Base-by-base conservation (phyloP, 2,113 vertebrate genomes). In the Mustelus asterias region DNA sequence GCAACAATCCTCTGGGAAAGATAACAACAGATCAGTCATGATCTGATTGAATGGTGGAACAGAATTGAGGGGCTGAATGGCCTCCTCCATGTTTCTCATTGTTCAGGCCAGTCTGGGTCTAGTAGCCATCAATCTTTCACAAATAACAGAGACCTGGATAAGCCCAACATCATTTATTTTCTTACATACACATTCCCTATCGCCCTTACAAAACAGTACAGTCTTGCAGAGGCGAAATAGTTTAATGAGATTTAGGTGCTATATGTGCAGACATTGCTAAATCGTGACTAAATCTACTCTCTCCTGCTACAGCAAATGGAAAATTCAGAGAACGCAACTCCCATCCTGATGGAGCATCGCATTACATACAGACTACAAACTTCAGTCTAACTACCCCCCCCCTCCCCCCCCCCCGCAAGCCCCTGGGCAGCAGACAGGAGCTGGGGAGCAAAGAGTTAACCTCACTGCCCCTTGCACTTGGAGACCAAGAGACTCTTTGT, bases 231-330 rank as follows among this genome's bases (percentile, higher is more conserved):
- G 98, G 98, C 98, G 98, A 99, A 99, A 99, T 98, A 98, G 98
- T 98, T 92, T 99, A 99, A 99, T 99, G 98, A 98, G 98, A 99
- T 99, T 93, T 99, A 99, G 98, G 98, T 98, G 98, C 60, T 93
- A 97, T 98, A 98, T 98, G 98, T 98, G 98, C 98, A 99, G 98
- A 99, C 98, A 98, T 98, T 98, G 98, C 98, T 99, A 98, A 98
- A 98, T 98, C 98, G 97, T 98, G 98, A 99, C 98, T 99, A 98
- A 98, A 98, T 98, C 98, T 97, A 97, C 97, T 98, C 98, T 98
- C 98, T 98, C 60, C 98, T 99, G 98, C 98, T 96, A 94, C 96
- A 98, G 97, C 97, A 98, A 98, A 97, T 98, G 98, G 98, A 99
- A 98, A 98, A 98, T 98, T 97, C 98, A 98, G 97, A 97, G 97